A percentile compares a stretch with the other conserved stretches of the same genome.
phyloP scores from a whole-genome alignment of 2,888 invertebrate genomes.

The Subacronicta megacephala region DNA sequence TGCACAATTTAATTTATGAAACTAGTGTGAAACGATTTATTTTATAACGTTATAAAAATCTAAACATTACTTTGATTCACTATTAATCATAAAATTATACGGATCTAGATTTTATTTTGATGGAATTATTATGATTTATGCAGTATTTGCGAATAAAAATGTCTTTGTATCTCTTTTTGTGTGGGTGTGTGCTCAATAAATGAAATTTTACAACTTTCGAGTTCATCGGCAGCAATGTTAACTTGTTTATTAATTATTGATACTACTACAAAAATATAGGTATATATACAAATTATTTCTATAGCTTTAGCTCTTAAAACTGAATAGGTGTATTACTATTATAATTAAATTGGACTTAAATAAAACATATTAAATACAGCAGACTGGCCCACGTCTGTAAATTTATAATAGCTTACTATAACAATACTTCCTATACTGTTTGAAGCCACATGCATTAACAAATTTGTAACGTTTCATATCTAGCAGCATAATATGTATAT shows the following conservation, averaged over 20 bases:
- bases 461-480: too few species aligned
- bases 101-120: constrained; percentile 10
- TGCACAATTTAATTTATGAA: constrained; percentile 35
- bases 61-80: constrained; percentile 1
- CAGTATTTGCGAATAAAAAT: not conserved
- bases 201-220: not conserved
- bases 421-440: too few species aligned
- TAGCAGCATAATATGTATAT: not conserved
- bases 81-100: constrained; percentile 19
- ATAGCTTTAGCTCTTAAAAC: too few species aligned
- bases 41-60: constrained; percentile 30
- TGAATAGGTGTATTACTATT: too few species aligned
- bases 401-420: too few species aligned
- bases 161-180: not conserved
- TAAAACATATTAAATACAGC: too few species aligned
- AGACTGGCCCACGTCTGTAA: too few species aligned
- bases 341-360: too few species aligned
- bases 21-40: constrained; percentile 33
- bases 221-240: not conserved
- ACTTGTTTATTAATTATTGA: not conserved
- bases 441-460: too few species aligned
- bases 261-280: too few species aligned
- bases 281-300: too few species aligned
- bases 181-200: not conserved
- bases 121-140: constrained; percentile 16